These are phyloP conservation scores for Fregata magnificens DNA, from an alignment of 2,113 vertebrate species.

Conservation along the genomic window DNA sequence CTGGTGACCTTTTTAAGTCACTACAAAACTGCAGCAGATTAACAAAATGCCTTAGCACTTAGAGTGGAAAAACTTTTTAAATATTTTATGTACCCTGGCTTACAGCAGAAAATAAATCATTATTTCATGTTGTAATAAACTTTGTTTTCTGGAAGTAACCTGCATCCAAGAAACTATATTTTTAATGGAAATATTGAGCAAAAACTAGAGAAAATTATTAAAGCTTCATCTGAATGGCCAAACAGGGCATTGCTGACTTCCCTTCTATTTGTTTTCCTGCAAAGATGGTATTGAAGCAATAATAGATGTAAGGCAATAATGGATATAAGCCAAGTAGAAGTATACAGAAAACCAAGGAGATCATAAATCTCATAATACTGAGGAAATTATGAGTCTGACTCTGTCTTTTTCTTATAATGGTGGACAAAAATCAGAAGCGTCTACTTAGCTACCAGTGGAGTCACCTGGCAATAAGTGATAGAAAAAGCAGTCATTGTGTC, in stretches of 20 bases:
- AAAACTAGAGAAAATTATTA: background rate
- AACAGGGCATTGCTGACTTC: background rate
- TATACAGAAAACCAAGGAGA: background rate
- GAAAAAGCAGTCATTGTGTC: background rate
- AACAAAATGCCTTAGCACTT: background rate
- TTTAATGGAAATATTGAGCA: conserved; percentile 2
- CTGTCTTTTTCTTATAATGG: background rate
- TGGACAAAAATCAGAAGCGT: background rate
- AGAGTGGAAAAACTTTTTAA: background rate
- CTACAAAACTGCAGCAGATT: background rate
- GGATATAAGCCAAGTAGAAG: background rate
- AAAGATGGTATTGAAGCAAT: background rate
- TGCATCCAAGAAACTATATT: background rate
- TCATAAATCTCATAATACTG: background rate
- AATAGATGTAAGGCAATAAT: background rate
- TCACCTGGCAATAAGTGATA: background rate
- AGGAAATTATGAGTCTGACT: background rate
- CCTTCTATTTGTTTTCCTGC: background rate
- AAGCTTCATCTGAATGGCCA: background rate
- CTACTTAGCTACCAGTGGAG: background rate
- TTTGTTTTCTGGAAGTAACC: background rate
- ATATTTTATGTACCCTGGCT: background rate
- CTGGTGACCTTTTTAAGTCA: background rate
- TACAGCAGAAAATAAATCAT: background rate
- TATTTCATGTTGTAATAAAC: background rate